Evolutionary conservation across 2,888 invertebrate genomes (phyloP).

Genomic region (Synanthedon andrenaeformis): DNA sequence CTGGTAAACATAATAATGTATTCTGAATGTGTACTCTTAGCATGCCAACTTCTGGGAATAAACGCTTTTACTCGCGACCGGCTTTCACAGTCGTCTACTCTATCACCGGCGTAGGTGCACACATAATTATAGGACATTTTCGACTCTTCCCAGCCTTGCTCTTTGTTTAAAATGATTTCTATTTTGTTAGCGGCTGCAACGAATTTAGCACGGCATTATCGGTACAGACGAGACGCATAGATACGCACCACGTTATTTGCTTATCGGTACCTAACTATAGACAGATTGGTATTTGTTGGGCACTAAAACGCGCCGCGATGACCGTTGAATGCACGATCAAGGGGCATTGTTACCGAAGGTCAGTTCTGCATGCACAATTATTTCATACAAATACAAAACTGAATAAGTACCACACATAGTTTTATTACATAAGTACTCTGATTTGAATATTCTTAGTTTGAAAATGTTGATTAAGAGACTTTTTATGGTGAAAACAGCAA

Average conservation of each 20-base stretch:
- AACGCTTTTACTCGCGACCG: conserved; percentile 8
- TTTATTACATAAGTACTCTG: conserved; percentile 17
- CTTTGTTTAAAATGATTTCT: background rate
- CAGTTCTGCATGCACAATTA: conserved; percentile 44
- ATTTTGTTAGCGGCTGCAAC: background rate
- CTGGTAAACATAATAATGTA: too few species aligned
- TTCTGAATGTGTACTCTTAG: too few species aligned
- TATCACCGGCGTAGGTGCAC: conserved; percentile 25
- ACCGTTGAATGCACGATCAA: conserved; percentile 32
- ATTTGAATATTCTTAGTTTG: background rate
- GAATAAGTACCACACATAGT: conserved; percentile 15
- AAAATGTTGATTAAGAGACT: conserved; percentile 3
- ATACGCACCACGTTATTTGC: background rate
- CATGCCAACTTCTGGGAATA: conserved; percentile 38
- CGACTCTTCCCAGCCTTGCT: conserved; percentile 14
- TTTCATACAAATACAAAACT: conserved; percentile 17
- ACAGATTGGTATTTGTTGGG: too few species aligned
- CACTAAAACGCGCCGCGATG: conserved; percentile 30
- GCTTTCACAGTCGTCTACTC: conserved; percentile 38
- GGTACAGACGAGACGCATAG: background rate
- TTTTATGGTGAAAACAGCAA: too few species aligned
- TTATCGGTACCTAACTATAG: too few species aligned
- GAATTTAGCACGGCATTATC: background rate
- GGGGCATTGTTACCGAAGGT: conserved; percentile 48
- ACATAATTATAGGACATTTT: conserved; percentile 24